Evolutionary conservation across 2,888 invertebrate genomes (phyloP).

Genomic region (Tetranychus truncatus): DNA sequence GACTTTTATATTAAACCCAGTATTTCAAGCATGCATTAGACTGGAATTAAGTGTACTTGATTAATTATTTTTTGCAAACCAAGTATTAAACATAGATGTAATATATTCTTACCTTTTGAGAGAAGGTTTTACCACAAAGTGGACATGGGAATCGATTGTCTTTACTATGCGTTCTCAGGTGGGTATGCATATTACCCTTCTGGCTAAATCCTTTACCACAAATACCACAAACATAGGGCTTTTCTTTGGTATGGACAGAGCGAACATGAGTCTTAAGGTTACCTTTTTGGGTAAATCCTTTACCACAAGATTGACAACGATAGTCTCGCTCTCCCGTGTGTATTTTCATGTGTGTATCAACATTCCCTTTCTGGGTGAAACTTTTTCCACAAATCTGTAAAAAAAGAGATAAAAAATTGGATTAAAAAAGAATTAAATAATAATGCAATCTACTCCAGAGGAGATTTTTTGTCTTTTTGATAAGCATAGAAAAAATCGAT

Average conservation of each 20-base stretch:
- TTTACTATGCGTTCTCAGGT: conserved; percentile 28
- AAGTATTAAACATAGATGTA: conserved; percentile 8
- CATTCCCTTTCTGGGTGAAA: conserved; percentile 29
- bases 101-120: conserved; percentile 24
- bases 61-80: not conserved
- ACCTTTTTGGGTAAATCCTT: conserved; percentile 28
- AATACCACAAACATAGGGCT: conserved; percentile 28
- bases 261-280: conserved; percentile 28
- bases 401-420: not conserved
- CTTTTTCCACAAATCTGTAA: conserved; percentile 26
- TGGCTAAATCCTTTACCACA: conserved; percentile 28
- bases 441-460: no score
- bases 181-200: conserved; percentile 29
- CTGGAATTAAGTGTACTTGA: no score
- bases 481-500: not conserved
- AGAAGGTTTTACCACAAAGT: conserved; percentile 29
- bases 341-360: conserved; percentile 29
- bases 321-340: conserved; percentile 28
- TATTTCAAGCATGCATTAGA: no score
- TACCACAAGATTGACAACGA: conserved; percentile 27
- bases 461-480: no score
- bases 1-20: no score
- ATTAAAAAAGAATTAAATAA: not conserved
- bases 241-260: conserved; percentile 28
- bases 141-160: conserved; percentile 28